Evolutionary conservation across 2,888 invertebrate genomes (phyloP).

Genomic region (Cyclophora punctaria): DNA sequence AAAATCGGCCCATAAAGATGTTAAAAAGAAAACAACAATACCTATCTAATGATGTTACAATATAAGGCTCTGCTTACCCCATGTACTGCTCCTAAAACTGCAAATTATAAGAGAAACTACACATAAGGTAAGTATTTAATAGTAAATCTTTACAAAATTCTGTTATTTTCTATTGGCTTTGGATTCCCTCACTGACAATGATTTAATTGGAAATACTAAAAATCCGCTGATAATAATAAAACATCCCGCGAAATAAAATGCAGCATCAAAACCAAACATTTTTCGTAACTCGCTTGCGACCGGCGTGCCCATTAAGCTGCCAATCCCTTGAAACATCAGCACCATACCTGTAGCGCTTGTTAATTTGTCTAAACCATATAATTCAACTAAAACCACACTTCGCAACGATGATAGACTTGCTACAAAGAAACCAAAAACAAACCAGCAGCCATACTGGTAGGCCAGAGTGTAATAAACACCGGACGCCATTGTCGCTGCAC

Average conservation of each 20-base stretch:
- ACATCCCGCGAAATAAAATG: constrained; percentile 50
- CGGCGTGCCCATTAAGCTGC: constrained; percentile 55
- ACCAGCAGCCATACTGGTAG: constrained; percentile 51
- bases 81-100: too few species aligned
- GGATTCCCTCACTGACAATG: constrained; percentile 26
- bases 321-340: constrained; percentile 56
- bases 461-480: constrained; percentile 41
- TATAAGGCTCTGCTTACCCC: too few species aligned
- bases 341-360: constrained; percentile 62
- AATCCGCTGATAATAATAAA: constrained; percentile 44
- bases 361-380: constrained; percentile 59
- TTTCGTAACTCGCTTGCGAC: constrained; percentile 44
- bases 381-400: constrained; percentile 47
- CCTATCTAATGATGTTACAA: too few species aligned
- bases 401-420: constrained; percentile 44
- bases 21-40: too few species aligned
- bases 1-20: too few species aligned
- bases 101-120: too few species aligned
- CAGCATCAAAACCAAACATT: constrained; percentile 36
- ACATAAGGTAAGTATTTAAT: too few species aligned
- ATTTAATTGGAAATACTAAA: constrained; percentile 36
- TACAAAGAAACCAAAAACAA: constrained; percentile 47
- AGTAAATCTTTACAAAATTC: too few species aligned
- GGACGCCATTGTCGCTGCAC: constrained; percentile 41
- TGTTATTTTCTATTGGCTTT: neutral